Percentiles rank a stretch among this genome's conserved stretches.
Evolutionary conservation across 1,140 invertebrate species (phyloP).

Genomic region (Microplitis demolitor): DNA sequence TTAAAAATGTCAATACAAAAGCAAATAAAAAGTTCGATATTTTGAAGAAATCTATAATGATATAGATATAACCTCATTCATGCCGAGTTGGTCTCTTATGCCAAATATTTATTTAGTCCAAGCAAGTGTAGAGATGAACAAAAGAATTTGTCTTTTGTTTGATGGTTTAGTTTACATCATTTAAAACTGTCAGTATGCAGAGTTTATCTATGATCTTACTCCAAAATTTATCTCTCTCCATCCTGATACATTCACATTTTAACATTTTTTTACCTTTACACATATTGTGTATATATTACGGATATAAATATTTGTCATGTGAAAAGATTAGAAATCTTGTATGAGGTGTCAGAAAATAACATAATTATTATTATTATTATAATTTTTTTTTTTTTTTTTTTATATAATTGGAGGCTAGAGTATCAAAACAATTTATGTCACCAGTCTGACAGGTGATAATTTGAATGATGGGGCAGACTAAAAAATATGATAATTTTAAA

Average conservation of each 20-base stretch:
- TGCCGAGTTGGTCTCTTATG: no score
- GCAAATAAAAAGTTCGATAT: no score
- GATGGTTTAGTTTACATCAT: not conserved
- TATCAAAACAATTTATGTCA: no score
- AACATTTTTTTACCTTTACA: not conserved
- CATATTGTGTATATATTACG: not conserved
- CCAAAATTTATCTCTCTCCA: not conserved
- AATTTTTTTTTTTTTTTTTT: not conserved
- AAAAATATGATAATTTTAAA: no score
- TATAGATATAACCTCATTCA: no score
- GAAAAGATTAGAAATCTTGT: constrained; percentile 21
- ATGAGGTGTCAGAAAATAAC: not conserved
- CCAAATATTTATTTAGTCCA: no score
- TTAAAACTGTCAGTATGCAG: not conserved
- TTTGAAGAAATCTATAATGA: no score
- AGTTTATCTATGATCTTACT: constrained; percentile 9
- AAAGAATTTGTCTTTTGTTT: no score
- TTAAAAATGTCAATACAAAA: no score
- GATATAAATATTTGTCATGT: not conserved
- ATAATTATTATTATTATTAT: not conserved
- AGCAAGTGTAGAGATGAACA: no score
- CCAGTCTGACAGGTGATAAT: no score
- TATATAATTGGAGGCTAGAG: not conserved
- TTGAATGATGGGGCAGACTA: no score
- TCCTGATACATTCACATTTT: not conserved